Evolutionary conservation across 2,888 invertebrate genomes (phyloP).

Genomic region (Drosophila neutralis): DNA sequence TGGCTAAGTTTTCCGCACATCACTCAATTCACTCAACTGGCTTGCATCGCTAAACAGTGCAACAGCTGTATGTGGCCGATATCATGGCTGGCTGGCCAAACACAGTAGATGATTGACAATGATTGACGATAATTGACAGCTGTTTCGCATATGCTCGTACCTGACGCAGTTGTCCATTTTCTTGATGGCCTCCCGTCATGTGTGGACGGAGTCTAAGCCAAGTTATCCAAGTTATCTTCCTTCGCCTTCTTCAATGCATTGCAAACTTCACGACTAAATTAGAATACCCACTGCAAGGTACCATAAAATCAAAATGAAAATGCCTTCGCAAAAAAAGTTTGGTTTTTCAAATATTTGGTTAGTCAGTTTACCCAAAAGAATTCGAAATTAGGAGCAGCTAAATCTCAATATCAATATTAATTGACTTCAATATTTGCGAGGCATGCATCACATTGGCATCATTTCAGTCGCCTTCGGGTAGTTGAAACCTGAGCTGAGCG

Average conservation of each 20-base stretch:
- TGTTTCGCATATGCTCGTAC: slow-evolving; percentile 3
- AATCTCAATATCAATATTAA: background rate
- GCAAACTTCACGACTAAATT: too few relatives aligned
- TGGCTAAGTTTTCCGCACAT: slow-evolving; percentile 37
- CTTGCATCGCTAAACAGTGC: background rate
- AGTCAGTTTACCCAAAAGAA: background rate
- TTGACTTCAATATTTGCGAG: background rate
- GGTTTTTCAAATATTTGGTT: background rate
- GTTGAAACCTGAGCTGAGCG: background rate
- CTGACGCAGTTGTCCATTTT: background rate
- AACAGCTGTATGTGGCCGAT: background rate
- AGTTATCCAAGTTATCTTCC: slow-evolving; percentile 16
- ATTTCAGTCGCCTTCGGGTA: too few relatives aligned
- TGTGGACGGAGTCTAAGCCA: slow-evolving; percentile 14
- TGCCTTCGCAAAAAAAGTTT: background rate
- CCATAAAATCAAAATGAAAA: too few relatives aligned
- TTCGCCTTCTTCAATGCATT: too few relatives aligned
- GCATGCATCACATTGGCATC: background rate
- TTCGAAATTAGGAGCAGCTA: background rate
- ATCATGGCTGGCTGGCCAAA: too few relatives aligned
- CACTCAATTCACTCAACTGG: background rate
- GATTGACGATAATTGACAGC: slow-evolving; percentile 14
- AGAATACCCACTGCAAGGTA: too few relatives aligned
- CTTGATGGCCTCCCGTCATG: slow-evolving; percentile 12
- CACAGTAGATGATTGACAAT: background rate